Conservation (phyloP, 1,140 invertebrate genomes). For the roundworm (Caenorhabditis elegans) region DNA sequence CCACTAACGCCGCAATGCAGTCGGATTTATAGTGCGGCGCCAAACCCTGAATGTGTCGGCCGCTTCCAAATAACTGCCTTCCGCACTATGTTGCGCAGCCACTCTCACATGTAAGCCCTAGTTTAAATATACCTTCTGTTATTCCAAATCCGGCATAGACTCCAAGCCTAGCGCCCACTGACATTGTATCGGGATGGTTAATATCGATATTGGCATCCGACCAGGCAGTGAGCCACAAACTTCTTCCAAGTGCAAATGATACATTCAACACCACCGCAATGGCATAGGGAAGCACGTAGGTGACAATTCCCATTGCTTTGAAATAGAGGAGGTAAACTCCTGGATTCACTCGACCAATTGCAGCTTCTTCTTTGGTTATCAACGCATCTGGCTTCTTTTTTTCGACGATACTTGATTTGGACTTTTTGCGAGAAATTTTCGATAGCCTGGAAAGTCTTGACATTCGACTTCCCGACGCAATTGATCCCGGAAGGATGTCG, state of each 20-base stretch:
- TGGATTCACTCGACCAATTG: slow-evolving; percentile 54
- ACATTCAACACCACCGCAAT: slow-evolving; percentile 42
- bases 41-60: too few species aligned
- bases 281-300: slow-evolving; percentile 43
- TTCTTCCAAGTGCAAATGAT: slow-evolving; percentile 52
- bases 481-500: neutral
- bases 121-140: slow-evolving; percentile 38
- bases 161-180: slow-evolving; percentile 32
- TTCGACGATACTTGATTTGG: neutral
- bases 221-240: slow-evolving; percentile 65
- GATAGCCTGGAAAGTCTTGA: neutral
- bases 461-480: neutral
- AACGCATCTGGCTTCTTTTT: slow-evolving; percentile 3
- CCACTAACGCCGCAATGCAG: too few species aligned
- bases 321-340: slow-evolving; percentile 60
- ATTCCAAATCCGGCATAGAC: slow-evolving; percentile 48
- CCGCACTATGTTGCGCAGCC: too few species aligned
- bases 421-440: slow-evolving; percentile 2
- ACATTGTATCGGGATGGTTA: slow-evolving; percentile 28
- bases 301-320: slow-evolving; percentile 48
- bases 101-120: too few species aligned
- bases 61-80: too few species aligned
- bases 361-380: slow-evolving; percentile 47
- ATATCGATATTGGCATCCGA: slow-evolving; percentile 57
- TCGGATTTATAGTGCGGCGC: too few species aligned